phyloP scores from a whole-genome alignment of 2,888 invertebrate species.

The Dicycla oo region DNA sequence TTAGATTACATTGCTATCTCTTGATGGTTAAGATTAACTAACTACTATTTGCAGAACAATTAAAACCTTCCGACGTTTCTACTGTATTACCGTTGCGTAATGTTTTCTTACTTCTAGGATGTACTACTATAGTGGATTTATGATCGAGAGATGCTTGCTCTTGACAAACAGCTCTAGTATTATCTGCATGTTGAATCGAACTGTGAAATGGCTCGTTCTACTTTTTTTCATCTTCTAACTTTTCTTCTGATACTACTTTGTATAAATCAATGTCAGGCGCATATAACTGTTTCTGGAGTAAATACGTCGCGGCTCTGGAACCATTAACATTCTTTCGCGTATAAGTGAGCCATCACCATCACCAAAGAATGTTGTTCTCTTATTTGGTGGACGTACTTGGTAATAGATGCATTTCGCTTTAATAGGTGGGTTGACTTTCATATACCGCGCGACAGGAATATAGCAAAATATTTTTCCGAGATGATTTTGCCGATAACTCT shows the following conservation, averaged over 20 bases:
- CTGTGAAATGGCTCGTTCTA: conserved; percentile 5
- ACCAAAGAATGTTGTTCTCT: conserved; percentile 23
- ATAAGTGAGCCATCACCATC: conserved; percentile 11
- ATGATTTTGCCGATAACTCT: neutral
- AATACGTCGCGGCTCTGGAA: conserved; percentile 21
- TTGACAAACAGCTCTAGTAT: conserved; percentile 28
- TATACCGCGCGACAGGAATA: neutral
- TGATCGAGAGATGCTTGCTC: conserved; percentile 46
- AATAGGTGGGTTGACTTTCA: neutral
- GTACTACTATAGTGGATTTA: conserved; percentile 34
- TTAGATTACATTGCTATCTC: conserved; percentile 82
- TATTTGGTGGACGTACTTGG: conserved; percentile 10
- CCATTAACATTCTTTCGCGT: conserved; percentile 32
- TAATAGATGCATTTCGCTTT: conserved; percentile 3
- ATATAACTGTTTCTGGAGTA: neutral
- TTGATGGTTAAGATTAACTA: conserved; percentile 87
- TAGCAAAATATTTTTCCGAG: neutral
- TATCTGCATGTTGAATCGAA: conserved; percentile 28
- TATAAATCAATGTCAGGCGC: neutral
- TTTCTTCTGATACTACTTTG: neutral
- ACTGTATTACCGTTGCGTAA: conserved; percentile 75
- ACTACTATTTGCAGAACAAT: conserved; percentile 85
- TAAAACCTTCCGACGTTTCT: conserved; percentile 77
- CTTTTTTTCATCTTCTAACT: neutral
- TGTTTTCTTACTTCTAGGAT: conserved; percentile 47